Evolutionary conservation across 2,888 invertebrate genomes (phyloP).

Genomic region (Pseudanteris insignis): DNA sequence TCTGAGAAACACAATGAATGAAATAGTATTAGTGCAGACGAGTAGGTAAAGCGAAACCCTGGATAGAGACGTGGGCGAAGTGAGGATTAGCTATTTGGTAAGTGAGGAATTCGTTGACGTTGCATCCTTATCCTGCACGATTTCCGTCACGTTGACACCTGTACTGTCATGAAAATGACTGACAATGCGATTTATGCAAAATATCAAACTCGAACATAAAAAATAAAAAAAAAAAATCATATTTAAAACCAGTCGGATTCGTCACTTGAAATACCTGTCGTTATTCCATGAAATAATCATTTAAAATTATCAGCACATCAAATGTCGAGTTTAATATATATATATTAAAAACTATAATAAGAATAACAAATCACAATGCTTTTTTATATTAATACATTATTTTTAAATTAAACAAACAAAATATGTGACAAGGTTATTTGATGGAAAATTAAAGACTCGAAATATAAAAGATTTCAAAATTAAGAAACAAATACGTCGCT

Average conservation of each 20-base stretch:
- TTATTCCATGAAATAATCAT: too few relatives aligned
- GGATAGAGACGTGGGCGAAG: constrained; percentile 51
- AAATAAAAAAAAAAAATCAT: constrained; percentile 11
- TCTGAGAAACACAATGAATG: constrained; percentile 29
- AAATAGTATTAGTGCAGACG: constrained; percentile 52
- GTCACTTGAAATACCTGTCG: constrained; percentile 18
- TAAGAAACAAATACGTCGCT: too few relatives aligned
- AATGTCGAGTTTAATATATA: too few relatives aligned
- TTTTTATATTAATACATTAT: too few relatives aligned
- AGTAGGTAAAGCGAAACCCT: constrained; percentile 52
- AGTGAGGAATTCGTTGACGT: constrained; percentile 63
- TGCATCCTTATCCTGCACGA: constrained; percentile 54
- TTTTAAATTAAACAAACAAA: too few relatives aligned
- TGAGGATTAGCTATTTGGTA: constrained; percentile 59
- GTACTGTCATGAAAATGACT: constrained; percentile 33
- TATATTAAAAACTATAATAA: too few relatives aligned
- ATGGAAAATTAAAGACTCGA: too few relatives aligned
- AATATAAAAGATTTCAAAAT: too few relatives aligned
- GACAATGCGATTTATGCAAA: constrained; percentile 34
- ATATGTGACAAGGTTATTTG: too few relatives aligned
- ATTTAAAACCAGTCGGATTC: not conserved
- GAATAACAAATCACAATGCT: too few relatives aligned
- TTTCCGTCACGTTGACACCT: constrained; percentile 46
- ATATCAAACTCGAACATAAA: too few relatives aligned
- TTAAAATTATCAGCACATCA: too few relatives aligned